Percentiles rank a stretch among this genome's conserved stretches.
These are phyloP conservation scores for Otus scops DNA, from an alignment of 2,797 vertebrate genomes.

Conservation along the genomic window DNA sequence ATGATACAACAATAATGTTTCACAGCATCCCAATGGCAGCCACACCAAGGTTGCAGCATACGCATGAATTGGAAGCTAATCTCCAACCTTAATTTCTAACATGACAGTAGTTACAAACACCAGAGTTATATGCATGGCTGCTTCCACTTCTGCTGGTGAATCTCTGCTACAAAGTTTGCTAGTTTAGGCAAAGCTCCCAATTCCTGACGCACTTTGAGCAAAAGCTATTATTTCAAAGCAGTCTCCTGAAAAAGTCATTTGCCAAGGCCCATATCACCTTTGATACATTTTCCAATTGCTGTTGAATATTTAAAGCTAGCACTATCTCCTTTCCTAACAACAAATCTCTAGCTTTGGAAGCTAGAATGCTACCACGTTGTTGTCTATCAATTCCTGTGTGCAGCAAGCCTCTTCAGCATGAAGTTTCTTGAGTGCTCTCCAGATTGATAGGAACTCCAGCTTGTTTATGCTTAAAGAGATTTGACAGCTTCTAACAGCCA, in stretches of 20 bases:
- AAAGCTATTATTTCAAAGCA: conserved; percentile 15
- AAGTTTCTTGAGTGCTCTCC: conserved; percentile 71
- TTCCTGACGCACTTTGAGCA: not conserved
- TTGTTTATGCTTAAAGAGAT: conserved; percentile 65
- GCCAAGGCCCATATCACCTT: not conserved
- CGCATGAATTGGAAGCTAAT: not conserved
- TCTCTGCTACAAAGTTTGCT: conserved; percentile 4
- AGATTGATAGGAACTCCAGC: conserved; percentile 62
- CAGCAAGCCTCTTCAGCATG: conserved; percentile 49
- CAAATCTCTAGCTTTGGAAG: not conserved
- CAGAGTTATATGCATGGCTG: not conserved
- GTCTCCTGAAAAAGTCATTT: conserved; percentile 23
- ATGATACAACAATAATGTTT: not conserved
- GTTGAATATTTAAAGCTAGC: not conserved
- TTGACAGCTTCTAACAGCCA: conserved; percentile 70
- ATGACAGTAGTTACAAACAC: conserved; percentile 10
- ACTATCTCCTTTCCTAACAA: not conserved
- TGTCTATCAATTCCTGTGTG: not conserved
- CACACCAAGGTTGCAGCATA: not conserved
- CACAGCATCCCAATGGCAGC: not conserved
- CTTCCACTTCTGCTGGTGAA: not conserved
- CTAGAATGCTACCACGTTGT: not conserved
- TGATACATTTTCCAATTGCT: not conserved
- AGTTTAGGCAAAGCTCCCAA: conserved; percentile 32
- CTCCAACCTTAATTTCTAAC: not conserved